phyloP scores from a whole-genome alignment of 2,113 vertebrate species.

The Procavia capensis region DNA sequence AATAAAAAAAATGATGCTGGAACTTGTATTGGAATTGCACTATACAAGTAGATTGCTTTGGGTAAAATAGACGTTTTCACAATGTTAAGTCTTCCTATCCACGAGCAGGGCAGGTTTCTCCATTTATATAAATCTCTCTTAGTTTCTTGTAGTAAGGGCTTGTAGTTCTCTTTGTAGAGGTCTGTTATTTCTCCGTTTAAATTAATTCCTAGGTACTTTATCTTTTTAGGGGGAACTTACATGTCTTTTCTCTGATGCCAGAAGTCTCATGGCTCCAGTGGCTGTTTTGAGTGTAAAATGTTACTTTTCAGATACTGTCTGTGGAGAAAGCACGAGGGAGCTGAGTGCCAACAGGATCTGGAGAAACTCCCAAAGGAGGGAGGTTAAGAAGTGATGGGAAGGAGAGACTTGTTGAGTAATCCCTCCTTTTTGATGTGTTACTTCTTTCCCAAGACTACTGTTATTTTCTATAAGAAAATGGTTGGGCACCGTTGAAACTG shows the following conservation, averaged over 20 bases:
- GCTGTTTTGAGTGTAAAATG: slow-evolving; percentile 61
- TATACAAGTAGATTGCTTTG: no score
- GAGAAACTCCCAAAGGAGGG: background rate
- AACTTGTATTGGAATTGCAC: no score
- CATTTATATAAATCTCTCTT: no score
- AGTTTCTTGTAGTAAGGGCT: no score
- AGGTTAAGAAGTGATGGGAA: background rate
- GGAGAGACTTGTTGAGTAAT: background rate
- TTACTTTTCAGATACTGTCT: slow-evolving; percentile 69
- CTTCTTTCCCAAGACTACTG: background rate
- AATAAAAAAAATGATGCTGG: no score
- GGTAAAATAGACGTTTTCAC: no score
- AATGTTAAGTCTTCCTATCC: no score
- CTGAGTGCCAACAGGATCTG: background rate
- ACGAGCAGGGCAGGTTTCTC: no score
- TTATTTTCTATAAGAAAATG: background rate
- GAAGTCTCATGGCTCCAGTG: slow-evolving; percentile 62
- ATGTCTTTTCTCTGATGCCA: slow-evolving; percentile 22
- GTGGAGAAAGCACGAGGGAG: slow-evolving; percentile 34
- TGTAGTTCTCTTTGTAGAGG: no score
- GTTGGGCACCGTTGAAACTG: background rate
- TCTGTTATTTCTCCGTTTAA: no score
- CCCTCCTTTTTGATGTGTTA: background rate
- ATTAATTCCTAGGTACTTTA: no score
- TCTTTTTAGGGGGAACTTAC: no score